phyloP scores from a whole-genome alignment of 2,797 vertebrate genomes.

The Tokudaia muenninki region DNA sequence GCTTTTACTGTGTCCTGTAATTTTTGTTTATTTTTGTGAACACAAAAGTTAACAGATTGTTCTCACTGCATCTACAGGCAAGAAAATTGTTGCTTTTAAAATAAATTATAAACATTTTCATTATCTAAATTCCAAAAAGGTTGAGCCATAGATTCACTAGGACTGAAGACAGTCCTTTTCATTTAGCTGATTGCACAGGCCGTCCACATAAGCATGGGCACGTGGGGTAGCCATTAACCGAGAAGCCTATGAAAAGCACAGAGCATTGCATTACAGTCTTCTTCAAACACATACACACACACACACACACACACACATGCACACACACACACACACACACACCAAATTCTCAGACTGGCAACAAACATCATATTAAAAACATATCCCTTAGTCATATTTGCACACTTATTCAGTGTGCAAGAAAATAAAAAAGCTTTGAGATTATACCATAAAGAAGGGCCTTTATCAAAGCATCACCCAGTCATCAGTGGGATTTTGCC shows the following conservation, averaged over 20 bases:
- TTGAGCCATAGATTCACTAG: conserved; percentile 2
- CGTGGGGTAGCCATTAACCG: neutral
- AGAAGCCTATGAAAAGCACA: neutral
- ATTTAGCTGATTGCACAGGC: neutral
- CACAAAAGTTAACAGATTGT: conserved; percentile 41
- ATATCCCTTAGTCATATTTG: conserved; percentile 53
- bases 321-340: neutral
- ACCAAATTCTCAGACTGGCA: neutral
- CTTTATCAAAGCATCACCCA: conserved; percentile 53
- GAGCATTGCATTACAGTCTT: conserved; percentile 1
- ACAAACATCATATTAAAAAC: conserved; percentile 56
- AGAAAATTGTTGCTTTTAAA: conserved; percentile 31
- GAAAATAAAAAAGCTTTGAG: conserved; percentile 33
- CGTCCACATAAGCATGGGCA: neutral
- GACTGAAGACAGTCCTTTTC: conserved; percentile 5
- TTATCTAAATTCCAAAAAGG: neutral
- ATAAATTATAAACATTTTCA: conserved; percentile 48
- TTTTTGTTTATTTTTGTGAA: conserved; percentile 52
- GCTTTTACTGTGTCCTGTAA: neutral
- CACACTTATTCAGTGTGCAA: conserved; percentile 5
- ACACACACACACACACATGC: neutral
- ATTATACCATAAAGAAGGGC: conserved; percentile 52
- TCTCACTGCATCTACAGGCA: conserved; percentile 3
- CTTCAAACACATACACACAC: neutral
- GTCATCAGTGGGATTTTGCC: conserved; percentile 35